A percentile compares a stretch with the other conserved stretches of the same genome.
Conservation (phyloP, 2,797 vertebrate genomes). For the Spatula clypeata region DNA sequence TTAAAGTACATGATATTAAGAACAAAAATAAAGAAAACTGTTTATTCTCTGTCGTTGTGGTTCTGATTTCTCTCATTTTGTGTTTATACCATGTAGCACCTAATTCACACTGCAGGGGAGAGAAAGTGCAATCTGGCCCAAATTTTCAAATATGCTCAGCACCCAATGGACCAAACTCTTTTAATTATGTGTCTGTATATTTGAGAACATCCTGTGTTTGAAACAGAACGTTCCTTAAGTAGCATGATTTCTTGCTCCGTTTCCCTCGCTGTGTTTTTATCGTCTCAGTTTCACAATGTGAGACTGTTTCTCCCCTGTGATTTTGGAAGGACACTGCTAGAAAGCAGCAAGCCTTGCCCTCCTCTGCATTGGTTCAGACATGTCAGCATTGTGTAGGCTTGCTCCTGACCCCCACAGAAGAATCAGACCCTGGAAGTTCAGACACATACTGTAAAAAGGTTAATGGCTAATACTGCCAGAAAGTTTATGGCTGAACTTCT, state of each 20-base stretch:
- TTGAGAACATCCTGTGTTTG: not conserved
- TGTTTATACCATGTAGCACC: constrained; percentile 4
- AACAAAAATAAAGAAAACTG: not conserved
- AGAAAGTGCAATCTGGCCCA: not conserved
- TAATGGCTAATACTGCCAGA: not conserved
- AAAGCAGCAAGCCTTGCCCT: not conserved
- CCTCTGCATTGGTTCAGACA: not conserved
- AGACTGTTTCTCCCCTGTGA: not conserved
- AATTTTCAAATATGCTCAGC: constrained; percentile 33
- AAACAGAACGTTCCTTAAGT: constrained; percentile 21
- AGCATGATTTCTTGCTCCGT: not conserved
- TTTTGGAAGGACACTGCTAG: not conserved
- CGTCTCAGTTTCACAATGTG: not conserved
- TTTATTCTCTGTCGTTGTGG: not conserved
- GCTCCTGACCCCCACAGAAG: not conserved
- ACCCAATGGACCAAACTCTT: constrained; percentile 35
- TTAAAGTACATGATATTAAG: not conserved
- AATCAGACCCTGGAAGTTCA: not conserved
- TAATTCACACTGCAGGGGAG: not conserved
- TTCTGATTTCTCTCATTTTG: not conserved
- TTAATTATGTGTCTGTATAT: constrained; percentile 41
- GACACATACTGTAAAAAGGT: constrained; percentile 45
- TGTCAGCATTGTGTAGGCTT: not conserved
- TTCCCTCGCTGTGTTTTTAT: not conserved
- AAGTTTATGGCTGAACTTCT: constrained; percentile 60